phyloP scores from a whole-genome alignment of 2,113 vertebrate genomes.

The Trichechus manatus region DNA sequence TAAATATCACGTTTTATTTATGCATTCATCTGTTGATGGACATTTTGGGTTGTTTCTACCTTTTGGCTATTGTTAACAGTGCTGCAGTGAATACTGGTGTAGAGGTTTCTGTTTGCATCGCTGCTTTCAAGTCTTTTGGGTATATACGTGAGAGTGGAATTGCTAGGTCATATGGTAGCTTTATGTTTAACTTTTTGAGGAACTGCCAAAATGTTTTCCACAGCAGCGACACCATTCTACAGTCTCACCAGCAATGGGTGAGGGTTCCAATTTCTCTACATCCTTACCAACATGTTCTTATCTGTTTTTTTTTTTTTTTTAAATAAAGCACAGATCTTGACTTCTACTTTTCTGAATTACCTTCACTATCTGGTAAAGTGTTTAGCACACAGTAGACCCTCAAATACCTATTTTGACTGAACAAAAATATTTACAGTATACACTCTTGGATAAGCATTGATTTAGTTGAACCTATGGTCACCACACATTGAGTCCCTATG shows the following conservation, averaged over 20 bases:
- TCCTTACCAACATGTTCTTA: not conserved
- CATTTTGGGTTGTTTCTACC: not conserved
- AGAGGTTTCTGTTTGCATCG: not conserved
- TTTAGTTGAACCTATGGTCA: not conserved
- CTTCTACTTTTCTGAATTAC: not conserved
- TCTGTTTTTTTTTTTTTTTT: not conserved
- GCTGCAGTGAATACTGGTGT: not conserved
- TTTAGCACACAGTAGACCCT: not conserved
- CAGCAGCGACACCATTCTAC: not conserved
- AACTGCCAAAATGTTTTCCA: not conserved
- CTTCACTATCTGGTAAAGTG: conserved; percentile 12
- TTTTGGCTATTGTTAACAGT: not conserved
- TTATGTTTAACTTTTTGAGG: not conserved
- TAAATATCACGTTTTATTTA: not conserved
- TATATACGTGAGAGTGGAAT: not conserved
- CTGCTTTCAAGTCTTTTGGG: not conserved
- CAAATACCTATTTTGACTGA: not conserved
- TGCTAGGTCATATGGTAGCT: not conserved
- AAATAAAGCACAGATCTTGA: not conserved
- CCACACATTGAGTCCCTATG: not conserved
- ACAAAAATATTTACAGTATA: not conserved
- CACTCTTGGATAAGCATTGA: not conserved
- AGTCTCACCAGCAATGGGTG: not conserved
- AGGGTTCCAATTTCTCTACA: not conserved
- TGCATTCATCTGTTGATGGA: not conserved